Conservation (phyloP, 2,888 invertebrate species). For the Polyommatus icarus region DNA sequence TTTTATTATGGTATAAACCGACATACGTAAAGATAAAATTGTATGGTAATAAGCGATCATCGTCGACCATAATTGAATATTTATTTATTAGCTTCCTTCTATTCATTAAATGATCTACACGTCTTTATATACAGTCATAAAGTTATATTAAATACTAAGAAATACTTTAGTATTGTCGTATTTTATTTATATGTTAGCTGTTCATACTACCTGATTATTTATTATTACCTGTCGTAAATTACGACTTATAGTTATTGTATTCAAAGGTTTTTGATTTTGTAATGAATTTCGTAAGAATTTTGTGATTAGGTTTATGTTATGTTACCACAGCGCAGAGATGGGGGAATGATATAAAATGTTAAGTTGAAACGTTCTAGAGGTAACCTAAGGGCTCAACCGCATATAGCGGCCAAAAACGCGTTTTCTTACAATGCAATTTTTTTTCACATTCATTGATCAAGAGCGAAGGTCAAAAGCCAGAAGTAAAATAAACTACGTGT, state of each 20-base stretch:
- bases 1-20: background rate
- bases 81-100: background rate
- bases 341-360: background rate
- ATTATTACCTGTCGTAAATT: no score
- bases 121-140: background rate
- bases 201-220: no score
- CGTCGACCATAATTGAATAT: background rate
- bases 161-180: no score
- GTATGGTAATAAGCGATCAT: background rate
- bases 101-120: no score
- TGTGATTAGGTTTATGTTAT: background rate
- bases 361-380: constrained; percentile 1
- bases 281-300: background rate
- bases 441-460: no score
- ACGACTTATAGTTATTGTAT: no score
- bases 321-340: background rate
- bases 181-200: no score
- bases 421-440: no score
- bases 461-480: no score
- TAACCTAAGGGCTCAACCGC: background rate
- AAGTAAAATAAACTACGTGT: no score
- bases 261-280: background rate
- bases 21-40: background rate
- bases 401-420: background rate
- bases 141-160: background rate